Percentiles rank a stretch among this genome's conserved stretches.
Conservation (phyloP, 2,888 invertebrate genomes). For the Rhabditoides inermis region DNA sequence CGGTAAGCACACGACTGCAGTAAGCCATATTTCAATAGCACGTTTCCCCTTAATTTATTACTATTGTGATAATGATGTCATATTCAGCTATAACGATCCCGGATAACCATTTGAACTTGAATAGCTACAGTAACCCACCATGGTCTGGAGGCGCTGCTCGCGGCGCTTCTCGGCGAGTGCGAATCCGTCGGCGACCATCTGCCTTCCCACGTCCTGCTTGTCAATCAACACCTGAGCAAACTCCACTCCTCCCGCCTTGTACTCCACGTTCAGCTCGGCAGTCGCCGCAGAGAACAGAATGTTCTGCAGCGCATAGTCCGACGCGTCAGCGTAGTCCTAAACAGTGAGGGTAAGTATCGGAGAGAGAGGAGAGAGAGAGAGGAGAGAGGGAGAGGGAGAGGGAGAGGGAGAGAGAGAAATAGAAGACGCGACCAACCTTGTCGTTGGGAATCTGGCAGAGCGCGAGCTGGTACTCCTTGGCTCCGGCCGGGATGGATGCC, state of each 20-base stretch:
- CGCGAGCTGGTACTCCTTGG: slow-evolving; percentile 75
- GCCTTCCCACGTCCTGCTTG: slow-evolving; percentile 67
- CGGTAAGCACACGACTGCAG: not conserved
- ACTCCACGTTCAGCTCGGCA: slow-evolving; percentile 43
- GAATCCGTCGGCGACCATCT: slow-evolving; percentile 75
- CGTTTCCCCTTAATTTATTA: no score
- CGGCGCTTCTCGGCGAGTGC: slow-evolving; percentile 71
- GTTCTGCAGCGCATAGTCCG: slow-evolving; percentile 5
- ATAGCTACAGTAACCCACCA: slow-evolving; percentile 61
- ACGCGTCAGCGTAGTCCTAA: slow-evolving; percentile 17
- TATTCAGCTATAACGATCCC: no score
- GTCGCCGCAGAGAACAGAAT: slow-evolving; percentile 18
- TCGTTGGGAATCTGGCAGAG: slow-evolving; percentile 76
- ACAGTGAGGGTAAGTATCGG: no score
- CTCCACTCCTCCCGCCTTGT: slow-evolving; percentile 30
- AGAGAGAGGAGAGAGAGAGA: no score
- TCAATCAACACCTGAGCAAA: slow-evolving; percentile 23
- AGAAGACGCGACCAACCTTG: slow-evolving; percentile 60
- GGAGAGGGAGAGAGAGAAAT: no score
- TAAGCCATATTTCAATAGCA: no score
- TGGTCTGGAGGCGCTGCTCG: slow-evolving; percentile 71
- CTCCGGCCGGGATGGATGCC: slow-evolving; percentile 64
- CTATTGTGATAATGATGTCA: no score
- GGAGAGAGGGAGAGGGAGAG: slow-evolving; percentile 10
- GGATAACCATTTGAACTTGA: no score